Evolutionary conservation across 2,888 invertebrate genomes (phyloP).

Genomic region (Epinotia bilunana): DNA sequence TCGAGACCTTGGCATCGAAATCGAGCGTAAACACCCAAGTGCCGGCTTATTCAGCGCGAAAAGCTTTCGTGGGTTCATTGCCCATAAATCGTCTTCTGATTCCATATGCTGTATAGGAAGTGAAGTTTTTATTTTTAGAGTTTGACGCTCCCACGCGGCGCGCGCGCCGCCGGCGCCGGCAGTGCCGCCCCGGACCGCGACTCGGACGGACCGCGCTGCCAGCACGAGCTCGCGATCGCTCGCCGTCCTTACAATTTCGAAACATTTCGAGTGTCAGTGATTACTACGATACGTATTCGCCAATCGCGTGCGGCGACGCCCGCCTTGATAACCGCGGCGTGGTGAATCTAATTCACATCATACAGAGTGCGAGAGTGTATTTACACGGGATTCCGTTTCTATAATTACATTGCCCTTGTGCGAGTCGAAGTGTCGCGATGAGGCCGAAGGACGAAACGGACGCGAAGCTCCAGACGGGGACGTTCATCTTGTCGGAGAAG

Average conservation of each 20-base stretch:
- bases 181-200: constrained; percentile 54
- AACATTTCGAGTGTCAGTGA: constrained; percentile 73
- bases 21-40: constrained; percentile 47
- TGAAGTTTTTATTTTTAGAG: constrained; percentile 79
- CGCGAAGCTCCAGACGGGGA: constrained; percentile 76
- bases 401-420: constrained; percentile 64
- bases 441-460: constrained; percentile 77
- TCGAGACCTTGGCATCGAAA: constrained; percentile 65
- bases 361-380: constrained; percentile 62
- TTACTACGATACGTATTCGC: constrained; percentile 72
- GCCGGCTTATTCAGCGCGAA: constrained; percentile 65
- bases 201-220: constrained; percentile 47
- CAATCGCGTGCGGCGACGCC: constrained; percentile 67
- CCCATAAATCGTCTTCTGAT: constrained; percentile 79
- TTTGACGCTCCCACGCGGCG: constrained; percentile 63
- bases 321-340: constrained; percentile 66
- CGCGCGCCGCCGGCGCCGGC: constrained; percentile 48
- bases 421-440: constrained; percentile 63
- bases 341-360: constrained; percentile 63
- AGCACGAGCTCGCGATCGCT: constrained; percentile 50
- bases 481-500: constrained; percentile 85
- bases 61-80: constrained; percentile 78
- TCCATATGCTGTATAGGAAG: constrained; percentile 75
- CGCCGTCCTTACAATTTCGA: constrained; percentile 62
- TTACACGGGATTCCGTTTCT: constrained; percentile 65